Evolutionary conservation across 2,797 vertebrate genomes (phyloP).

Genomic region (Otolemur crassicaudatus): DNA sequence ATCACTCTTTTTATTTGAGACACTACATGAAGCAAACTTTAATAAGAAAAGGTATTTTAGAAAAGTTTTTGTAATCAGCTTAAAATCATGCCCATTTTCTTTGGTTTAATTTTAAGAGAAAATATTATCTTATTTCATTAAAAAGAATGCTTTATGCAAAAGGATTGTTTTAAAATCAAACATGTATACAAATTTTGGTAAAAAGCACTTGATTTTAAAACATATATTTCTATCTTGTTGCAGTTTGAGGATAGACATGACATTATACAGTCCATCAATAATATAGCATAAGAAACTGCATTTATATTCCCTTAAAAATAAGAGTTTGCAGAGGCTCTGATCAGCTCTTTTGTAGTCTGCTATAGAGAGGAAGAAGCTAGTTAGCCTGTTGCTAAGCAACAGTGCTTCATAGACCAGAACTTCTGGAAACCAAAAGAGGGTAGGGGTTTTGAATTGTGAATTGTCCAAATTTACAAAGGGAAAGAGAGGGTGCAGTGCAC

Average conservation of each 20-base stretch:
- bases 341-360: constrained; percentile 81
- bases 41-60: constrained; percentile 29
- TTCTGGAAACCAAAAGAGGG: constrained; percentile 72
- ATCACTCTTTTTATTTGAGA: constrained; percentile 7
- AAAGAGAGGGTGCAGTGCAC: constrained; percentile 66
- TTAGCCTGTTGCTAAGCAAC: constrained; percentile 88
- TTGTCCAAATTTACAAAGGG: constrained; percentile 82
- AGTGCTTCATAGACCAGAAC: constrained; percentile 74
- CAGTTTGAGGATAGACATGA: constrained; percentile 60
- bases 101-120: background rate
- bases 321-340: constrained; percentile 85
- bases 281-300: constrained; percentile 67
- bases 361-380: constrained; percentile 83
- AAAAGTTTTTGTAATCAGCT: background rate
- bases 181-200: constrained; percentile 50
- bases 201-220: constrained; percentile 58
- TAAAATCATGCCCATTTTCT: constrained; percentile 13
- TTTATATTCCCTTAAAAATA: constrained; percentile 84
- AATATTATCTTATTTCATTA: constrained; percentile 35
- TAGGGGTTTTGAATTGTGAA: constrained; percentile 65
- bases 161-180: constrained; percentile 47
- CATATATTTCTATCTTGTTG: background rate
- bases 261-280: constrained; percentile 57
- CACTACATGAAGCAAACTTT: background rate
- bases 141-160: constrained; percentile 44